Conservation (phyloP, 2,797 vertebrate species). For the Karalla daura region DNA sequence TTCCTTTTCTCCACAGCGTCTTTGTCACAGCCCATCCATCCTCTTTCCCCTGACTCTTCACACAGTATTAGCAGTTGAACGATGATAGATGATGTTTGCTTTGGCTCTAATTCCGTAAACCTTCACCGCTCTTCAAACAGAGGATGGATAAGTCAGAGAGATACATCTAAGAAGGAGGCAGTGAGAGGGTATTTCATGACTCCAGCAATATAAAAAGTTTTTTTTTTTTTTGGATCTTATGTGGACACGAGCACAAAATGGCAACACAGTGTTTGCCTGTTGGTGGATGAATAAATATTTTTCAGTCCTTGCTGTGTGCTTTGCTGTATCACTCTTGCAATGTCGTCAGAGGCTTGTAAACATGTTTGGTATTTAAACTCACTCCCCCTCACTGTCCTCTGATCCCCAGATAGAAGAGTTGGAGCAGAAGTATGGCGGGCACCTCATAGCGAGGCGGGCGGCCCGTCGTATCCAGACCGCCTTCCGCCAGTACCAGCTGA, state of each 20-base stretch:
- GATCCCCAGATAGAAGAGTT: slow-evolving; percentile 93
- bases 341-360: slow-evolving; percentile 45
- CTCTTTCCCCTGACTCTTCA: slow-evolving; percentile 48
- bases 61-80: slow-evolving; percentile 53
- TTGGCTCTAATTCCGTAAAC: slow-evolving; percentile 49
- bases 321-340: slow-evolving; percentile 36
- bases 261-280: slow-evolving; percentile 48
- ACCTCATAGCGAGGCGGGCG: slow-evolving; percentile 93
- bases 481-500: slow-evolving; percentile 98
- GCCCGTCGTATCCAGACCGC: slow-evolving; percentile 98
- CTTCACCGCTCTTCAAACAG: slow-evolving; percentile 31
- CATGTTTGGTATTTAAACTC: slow-evolving; percentile 52
- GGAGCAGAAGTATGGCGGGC: slow-evolving; percentile 98
- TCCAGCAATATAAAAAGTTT: slow-evolving; percentile 1
- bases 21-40: slow-evolving; percentile 67
- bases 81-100: slow-evolving; percentile 66
- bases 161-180: slow-evolving; percentile 32
- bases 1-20: slow-evolving; percentile 54
- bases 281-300: slow-evolving; percentile 51
- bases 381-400: slow-evolving; percentile 18
- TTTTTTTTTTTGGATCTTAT: slow-evolving; percentile 51
- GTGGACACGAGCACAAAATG: slow-evolving; percentile 22
- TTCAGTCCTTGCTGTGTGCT: slow-evolving; percentile 40
- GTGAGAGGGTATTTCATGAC: slow-evolving; percentile 32
- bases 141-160: slow-evolving; percentile 39